Evolutionary conservation across 2,113 vertebrate genomes (phyloP).

Genomic region (Nesogale talazaci): DNA sequence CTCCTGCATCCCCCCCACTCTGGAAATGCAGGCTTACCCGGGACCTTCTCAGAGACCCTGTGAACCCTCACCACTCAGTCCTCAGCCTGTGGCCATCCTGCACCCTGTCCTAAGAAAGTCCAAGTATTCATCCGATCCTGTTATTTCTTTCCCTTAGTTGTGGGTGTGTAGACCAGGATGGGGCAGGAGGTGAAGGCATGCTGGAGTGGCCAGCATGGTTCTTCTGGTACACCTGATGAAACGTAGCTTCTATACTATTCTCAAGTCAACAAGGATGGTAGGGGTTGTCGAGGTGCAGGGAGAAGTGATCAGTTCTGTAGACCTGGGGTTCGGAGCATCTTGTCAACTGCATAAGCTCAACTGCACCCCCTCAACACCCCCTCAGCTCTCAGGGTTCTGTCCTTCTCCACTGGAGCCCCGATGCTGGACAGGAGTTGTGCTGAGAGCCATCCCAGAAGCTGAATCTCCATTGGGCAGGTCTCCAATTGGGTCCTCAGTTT

Average conservation of each 20-base stretch:
- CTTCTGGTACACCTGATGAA: background rate
- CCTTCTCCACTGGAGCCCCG: background rate
- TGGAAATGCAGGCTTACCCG: background rate
- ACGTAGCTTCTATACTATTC: background rate
- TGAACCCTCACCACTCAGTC: background rate
- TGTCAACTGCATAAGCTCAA: background rate
- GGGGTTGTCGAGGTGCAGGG: background rate
- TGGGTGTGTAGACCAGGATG: background rate
- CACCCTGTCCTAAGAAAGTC: background rate
- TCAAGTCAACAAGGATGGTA: too few relatives aligned
- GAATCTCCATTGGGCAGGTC: background rate
- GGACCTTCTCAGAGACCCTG: background rate
- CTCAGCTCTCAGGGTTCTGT: background rate
- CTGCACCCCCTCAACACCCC: too few relatives aligned
- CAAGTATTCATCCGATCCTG: background rate
- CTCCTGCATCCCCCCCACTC: too few relatives aligned
- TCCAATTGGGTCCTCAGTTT: background rate
- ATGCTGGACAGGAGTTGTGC: background rate
- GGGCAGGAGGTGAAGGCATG: background rate
- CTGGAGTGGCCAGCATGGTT: too few relatives aligned
- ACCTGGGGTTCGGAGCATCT: background rate
- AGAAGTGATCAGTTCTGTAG: too few relatives aligned
- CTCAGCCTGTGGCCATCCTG: too few relatives aligned
- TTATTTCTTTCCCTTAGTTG: too few relatives aligned
- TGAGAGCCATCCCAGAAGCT: too few relatives aligned